Conservation (phyloP, 2,797 vertebrate genomes). For the Anguilla anguilla region DNA sequence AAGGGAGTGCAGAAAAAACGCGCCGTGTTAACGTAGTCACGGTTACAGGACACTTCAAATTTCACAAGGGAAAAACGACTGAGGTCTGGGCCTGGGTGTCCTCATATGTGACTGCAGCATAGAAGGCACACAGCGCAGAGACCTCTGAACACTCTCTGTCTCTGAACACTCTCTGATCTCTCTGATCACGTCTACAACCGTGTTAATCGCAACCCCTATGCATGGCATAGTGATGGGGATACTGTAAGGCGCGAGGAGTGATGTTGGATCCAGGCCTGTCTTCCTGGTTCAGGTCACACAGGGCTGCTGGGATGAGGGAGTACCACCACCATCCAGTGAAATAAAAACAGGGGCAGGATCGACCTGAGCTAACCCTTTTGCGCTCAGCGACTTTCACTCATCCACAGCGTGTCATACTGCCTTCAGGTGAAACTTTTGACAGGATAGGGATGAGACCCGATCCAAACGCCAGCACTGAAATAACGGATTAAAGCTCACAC, state of each 20-base stretch:
- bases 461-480: neutral
- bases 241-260: neutral
- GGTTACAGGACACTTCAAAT: neutral
- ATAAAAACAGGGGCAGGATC: neutral
- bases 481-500: neutral
- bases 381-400: neutral
- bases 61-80: neutral
- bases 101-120: neutral
- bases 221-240: neutral
- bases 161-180: neutral
- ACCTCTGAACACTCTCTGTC: too few species aligned
- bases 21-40: neutral
- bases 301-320: neutral
- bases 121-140: neutral
- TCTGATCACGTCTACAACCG: neutral
- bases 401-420: neutral
- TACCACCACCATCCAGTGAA: neutral
- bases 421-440: neutral
- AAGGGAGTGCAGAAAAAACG: neutral
- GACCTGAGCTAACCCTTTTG: neutral
- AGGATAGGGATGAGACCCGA: too few species aligned
- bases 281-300: neutral
- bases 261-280: neutral
- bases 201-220: neutral
- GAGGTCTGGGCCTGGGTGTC: neutral